Conservation (phyloP, 2,888 invertebrate genomes). For the Eulithis testata region DNA sequence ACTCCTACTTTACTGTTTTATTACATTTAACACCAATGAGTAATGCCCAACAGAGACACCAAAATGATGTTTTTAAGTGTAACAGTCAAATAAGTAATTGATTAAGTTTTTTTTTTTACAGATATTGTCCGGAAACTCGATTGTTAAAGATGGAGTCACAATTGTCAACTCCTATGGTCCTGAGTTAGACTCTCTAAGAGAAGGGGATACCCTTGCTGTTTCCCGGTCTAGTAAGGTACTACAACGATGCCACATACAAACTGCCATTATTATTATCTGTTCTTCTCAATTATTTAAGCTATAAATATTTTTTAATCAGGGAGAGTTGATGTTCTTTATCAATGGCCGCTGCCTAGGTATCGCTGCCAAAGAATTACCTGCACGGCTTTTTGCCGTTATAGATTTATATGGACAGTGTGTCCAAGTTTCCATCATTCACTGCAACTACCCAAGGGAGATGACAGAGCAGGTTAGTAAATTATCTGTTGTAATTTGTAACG, state of each 20-base stretch:
- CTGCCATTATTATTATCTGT: no score
- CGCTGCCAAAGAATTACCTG: conserved; percentile 91
- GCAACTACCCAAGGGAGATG: conserved; percentile 60
- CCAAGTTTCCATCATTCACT: conserved; percentile 87
- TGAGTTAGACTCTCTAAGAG: conserved; percentile 92
- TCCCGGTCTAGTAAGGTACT: conserved; percentile 90
- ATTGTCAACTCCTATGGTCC: conserved; percentile 93
- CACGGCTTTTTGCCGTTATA: conserved; percentile 94
- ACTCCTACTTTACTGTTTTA: no score
- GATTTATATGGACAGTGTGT: conserved; percentile 98
- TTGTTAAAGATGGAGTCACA: conserved; percentile 93
- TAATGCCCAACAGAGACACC: no score
- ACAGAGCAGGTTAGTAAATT: conserved; percentile 62
- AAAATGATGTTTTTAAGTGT: no score
- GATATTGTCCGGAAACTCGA: conserved; percentile 94
- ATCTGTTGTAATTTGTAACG: not conserved
- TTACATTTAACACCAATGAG: no score
- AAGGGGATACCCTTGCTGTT: conserved; percentile 93
- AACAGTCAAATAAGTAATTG: not conserved
- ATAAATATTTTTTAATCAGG: conserved; percentile 67
- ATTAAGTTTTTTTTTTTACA: conserved; percentile 51
- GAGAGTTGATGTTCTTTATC: conserved; percentile 93
- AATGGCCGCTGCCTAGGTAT: conserved; percentile 95
- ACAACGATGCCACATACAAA: not conserved
- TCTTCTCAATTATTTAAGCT: no score